Evolutionary conservation across 37 sponge, comb jelly and placozoan species (phyloP), one percentile per base, ranked within the genome.

Genomic region (Chondrilla cf. caribensis): DNA sequence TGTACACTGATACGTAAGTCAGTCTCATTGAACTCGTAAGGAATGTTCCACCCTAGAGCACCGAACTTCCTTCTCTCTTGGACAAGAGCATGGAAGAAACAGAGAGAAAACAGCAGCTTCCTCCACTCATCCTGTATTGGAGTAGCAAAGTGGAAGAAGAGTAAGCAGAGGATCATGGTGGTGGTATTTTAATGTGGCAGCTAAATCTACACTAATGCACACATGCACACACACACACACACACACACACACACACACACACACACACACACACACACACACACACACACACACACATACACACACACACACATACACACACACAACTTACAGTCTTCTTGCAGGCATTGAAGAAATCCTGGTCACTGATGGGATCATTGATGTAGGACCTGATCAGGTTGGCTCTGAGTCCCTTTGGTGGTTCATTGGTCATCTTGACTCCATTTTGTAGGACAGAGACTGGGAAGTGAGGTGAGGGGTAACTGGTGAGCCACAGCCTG

Each of bases 391-490:
- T 82, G 21, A 96, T 81, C 55, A 98, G 85, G 58, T 98, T 98
- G 60, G 94, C 92, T 68, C 90, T 96, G 79, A 98, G 77, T 21
- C 99, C 99, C 70, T 98, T 98, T 17, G 99, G 99, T n/a, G 99
- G 99, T 66, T 98, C 99, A 82, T 98, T 98, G 70, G 99, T 98
- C 99, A 98, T 98, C 76, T 98, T 98, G 37, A 98, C 99, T 18
- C 99, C 99, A 86, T 98, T 95, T 79, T 98, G 99, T 0, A 98
- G 88, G 38, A 98, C 97, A 81, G 99, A 90, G 39, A 98, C 95
- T 19, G 99, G 99, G 87, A 98, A 98, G 78, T 91, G 89, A n/a
- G 87, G 90, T 14, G 95, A 94, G 4, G 99, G 99, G 64, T 98
- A 98, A 29, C 93, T 92, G 22, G 99, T 98, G 62, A 98, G 86